Evolutionary conservation across 2,113 vertebrate species (phyloP).

Genomic region (Pteronura brasiliensis): DNA sequence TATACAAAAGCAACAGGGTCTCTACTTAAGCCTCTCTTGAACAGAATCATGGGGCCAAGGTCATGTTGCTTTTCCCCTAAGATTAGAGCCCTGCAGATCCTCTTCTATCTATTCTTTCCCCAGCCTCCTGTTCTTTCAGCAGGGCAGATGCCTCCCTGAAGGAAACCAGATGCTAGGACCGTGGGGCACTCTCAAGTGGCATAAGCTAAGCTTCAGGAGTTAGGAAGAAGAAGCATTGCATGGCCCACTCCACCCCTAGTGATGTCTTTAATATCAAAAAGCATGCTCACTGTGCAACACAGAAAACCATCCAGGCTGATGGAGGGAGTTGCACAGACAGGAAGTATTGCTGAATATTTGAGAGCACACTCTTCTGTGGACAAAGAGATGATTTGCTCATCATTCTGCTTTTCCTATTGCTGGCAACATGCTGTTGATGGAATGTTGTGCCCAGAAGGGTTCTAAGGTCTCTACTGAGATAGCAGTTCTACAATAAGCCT

Average conservation of each 20-base stretch:
- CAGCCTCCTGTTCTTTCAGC: constrained; percentile 65
- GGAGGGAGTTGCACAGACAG: background rate
- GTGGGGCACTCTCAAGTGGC: constrained; percentile 28
- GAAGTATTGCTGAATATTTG: background rate
- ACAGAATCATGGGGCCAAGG: background rate
- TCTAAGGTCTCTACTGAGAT: background rate
- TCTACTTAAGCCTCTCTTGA: constrained; percentile 65
- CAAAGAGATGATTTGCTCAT: background rate
- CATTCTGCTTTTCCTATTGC: background rate
- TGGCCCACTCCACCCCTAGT: background rate
- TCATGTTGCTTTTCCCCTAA: constrained; percentile 39
- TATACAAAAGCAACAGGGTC: constrained; percentile 33
- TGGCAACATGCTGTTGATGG: background rate
- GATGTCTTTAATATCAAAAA: constrained; percentile 50
- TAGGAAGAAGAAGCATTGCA: background rate
- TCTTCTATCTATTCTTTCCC: background rate
- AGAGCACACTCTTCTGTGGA: background rate
- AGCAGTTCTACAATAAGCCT: background rate
- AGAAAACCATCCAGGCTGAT: constrained; percentile 39
- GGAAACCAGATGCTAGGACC: constrained; percentile 53
- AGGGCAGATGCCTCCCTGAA: constrained; percentile 59
- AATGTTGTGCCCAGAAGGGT: background rate
- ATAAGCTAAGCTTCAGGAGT: constrained; percentile 48
- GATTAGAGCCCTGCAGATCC: constrained; percentile 39
- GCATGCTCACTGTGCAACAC: background rate